Conservation (phyloP, 2,888 invertebrate species). For the Pristionchus mayeri region DNA sequence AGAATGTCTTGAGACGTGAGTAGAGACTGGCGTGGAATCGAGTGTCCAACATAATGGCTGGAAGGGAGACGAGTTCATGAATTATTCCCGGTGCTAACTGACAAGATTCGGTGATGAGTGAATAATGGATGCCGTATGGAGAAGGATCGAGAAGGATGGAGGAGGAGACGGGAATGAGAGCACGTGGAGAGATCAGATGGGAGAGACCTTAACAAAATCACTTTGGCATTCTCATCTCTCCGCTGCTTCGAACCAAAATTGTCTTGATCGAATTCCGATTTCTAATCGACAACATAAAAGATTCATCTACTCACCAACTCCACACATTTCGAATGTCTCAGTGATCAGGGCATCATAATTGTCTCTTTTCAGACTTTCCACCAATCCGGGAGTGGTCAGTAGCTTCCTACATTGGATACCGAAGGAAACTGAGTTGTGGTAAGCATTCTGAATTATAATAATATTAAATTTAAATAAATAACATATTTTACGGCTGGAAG, state of each 20-base stretch:
- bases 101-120: not conserved
- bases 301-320: not conserved
- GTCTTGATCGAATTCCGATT: too few species aligned
- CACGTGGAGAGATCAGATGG: not conserved
- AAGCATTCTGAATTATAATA: not conserved
- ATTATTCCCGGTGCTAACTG: not conserved
- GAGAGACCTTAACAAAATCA: slow-evolving; percentile 3
- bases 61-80: not conserved
- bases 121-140: not conserved
- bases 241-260: too few species aligned
- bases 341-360: slow-evolving; percentile 13
- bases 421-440: slow-evolving; percentile 13
- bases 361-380: not conserved
- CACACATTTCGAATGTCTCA: not conserved
- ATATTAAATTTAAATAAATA: not conserved
- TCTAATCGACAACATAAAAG: too few species aligned
- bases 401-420: not conserved
- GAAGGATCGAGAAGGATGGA: not conserved
- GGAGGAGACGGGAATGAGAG: not conserved
- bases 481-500: too few species aligned
- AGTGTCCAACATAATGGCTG: not conserved
- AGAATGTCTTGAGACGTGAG: not conserved
- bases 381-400: not conserved
- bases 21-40: slow-evolving; percentile 7
- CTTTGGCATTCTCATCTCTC: too few species aligned